Conservation (phyloP, 2,888 invertebrate species). For the Drosophila pseudotakahashii region DNA sequence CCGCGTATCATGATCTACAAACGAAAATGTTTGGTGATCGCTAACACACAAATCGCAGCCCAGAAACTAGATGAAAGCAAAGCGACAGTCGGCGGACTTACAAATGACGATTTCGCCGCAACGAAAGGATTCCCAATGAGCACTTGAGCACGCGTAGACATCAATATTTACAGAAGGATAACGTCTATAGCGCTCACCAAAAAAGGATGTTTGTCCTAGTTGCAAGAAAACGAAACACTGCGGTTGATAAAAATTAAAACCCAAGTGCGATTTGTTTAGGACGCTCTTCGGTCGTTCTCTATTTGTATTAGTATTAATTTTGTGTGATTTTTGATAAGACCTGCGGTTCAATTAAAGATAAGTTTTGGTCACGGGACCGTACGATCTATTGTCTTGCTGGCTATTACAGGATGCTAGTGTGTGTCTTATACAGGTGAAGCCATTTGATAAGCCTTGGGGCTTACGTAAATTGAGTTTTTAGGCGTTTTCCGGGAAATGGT, state of each 20-base stretch:
- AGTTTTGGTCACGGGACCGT: conserved; percentile 53
- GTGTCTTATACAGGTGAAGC: conserved; percentile 62
- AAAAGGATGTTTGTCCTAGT: conserved; percentile 77
- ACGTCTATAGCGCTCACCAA: conserved; percentile 51
- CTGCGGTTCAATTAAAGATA: conserved; percentile 69
- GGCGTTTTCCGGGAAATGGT: conserved; percentile 73
- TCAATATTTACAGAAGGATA: conserved; percentile 77
- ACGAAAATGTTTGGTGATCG: conserved; percentile 31
- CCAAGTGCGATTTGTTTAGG: conserved; percentile 67
- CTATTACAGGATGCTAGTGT: conserved; percentile 65
- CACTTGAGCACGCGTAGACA: conserved; percentile 69
- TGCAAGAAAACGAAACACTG: conserved; percentile 56
- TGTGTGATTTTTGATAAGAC: conserved; percentile 72
- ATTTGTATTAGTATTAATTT: conserved; percentile 32
- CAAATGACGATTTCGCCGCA: conserved; percentile 22
- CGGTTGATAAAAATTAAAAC: conserved; percentile 67
- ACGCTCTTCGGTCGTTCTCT: conserved; percentile 29
- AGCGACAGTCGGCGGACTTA: conserved; percentile 48
- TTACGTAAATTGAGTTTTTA: conserved; percentile 54
- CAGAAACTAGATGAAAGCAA: conserved; percentile 42
- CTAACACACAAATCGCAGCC: conserved; percentile 28
- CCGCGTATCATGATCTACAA: conserved; percentile 13
- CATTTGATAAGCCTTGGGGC: conserved; percentile 52
- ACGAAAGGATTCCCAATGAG: conserved; percentile 64
- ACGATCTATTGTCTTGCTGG: conserved; percentile 38